A percentile compares a stretch with the other conserved stretches of the same genome.
phyloP scores from a whole-genome alignment of 2,113 vertebrate genomes.

The Rynchops niger region DNA sequence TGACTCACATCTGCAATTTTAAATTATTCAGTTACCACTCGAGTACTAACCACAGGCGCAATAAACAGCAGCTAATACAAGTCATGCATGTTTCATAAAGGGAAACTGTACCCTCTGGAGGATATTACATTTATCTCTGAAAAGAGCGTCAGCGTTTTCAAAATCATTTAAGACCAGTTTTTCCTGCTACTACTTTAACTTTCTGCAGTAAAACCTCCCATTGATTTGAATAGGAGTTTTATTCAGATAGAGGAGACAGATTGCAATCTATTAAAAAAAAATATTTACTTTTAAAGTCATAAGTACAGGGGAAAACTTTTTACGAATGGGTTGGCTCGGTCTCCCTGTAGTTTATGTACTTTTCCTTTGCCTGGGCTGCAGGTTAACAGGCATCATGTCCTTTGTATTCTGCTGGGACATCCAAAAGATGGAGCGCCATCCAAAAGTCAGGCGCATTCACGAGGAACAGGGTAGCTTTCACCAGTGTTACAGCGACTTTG shows the following conservation, averaged over 20 bases:
- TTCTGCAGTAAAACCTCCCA: background rate
- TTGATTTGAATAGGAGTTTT: background rate
- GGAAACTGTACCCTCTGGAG: slow-evolving; percentile 6
- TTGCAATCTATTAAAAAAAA: background rate
- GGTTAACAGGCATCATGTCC: background rate
- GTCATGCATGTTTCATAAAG: slow-evolving; percentile 58
- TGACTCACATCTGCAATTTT: slow-evolving; percentile 38
- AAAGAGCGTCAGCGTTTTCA: background rate
- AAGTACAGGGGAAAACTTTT: background rate
- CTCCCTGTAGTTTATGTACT: background rate
- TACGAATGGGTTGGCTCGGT: background rate
- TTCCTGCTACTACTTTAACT: background rate
- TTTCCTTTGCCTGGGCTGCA: background rate
- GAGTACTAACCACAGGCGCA: background rate
- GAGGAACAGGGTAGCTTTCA: background rate
- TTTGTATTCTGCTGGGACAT: background rate
- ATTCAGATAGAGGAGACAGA: background rate
- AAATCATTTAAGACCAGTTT: background rate
- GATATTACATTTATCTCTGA: background rate
- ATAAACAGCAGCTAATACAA: slow-evolving; percentile 28
- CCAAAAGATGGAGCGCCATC: background rate
- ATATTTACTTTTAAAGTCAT: background rate
- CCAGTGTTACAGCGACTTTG: accelerated
- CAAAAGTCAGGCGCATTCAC: background rate
- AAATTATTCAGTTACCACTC: slow-evolving; percentile 49